These are phyloP conservation scores for Clepsis dumicolana DNA, from an alignment of 2,888 invertebrate genomes.

Conservation along the genomic window DNA sequence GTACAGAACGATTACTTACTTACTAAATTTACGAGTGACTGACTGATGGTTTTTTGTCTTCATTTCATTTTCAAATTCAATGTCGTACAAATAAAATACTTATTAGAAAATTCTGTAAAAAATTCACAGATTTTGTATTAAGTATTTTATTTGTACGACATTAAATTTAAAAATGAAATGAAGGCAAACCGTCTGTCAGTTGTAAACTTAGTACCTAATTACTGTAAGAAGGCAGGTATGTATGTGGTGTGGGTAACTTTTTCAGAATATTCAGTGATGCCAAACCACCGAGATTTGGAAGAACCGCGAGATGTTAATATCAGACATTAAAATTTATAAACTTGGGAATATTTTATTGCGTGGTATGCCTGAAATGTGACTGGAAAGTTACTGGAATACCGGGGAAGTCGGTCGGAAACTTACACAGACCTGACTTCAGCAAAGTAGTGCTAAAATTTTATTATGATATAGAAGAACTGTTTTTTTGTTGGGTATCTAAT, in stretches of 20 bases:
- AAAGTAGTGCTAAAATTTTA: slow-evolving; percentile 22
- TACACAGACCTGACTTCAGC: not conserved
- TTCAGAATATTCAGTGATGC: slow-evolving; percentile 13
- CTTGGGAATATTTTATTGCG: slow-evolving; percentile 34
- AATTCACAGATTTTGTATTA: no score
- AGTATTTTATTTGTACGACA: no score
- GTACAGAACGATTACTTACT: no score
- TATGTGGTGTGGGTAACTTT: not conserved
- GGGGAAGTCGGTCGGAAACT: slow-evolving; percentile 7
- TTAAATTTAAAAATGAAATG: no score
- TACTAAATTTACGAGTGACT: no score
- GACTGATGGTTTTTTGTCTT: no score
- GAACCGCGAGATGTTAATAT: slow-evolving; percentile 25
- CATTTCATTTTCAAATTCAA: no score
- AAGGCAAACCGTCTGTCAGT: no score
- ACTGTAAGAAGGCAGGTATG: slow-evolving; percentile 9
- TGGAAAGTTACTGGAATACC: slow-evolving; percentile 11
- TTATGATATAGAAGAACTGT: not conserved
- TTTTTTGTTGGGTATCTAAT: not conserved
- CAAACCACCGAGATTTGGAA: slow-evolving; percentile 4
- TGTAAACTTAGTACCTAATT: no score
- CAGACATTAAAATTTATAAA: slow-evolving; percentile 29
- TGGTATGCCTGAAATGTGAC: slow-evolving; percentile 21
- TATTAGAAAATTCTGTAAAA: no score
- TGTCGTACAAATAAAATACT: no score